These are phyloP conservation scores for Antrozous pallidus DNA, from an alignment of 2,797 vertebrate species.

Conservation along the genomic window DNA sequence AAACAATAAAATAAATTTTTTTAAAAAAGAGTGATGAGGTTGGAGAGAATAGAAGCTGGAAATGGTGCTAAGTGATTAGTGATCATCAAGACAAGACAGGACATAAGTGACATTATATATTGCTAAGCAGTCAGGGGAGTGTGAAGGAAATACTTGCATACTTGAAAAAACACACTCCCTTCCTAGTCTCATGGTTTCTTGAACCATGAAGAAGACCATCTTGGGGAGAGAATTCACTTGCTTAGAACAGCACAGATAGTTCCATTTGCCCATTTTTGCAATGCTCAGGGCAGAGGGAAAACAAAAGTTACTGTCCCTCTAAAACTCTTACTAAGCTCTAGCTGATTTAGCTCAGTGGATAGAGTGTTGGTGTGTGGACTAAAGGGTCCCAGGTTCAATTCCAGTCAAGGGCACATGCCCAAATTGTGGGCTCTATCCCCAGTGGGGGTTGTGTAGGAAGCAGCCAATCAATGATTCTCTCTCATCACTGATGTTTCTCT, in stretches of 20 bases:
- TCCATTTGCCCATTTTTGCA: background rate
- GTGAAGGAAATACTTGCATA: fast-evolving
- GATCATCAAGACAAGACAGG: background rate
- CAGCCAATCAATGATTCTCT: no score
- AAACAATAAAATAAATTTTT: no score
- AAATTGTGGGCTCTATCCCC: no score
- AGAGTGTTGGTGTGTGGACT: no score
- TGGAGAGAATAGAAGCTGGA: background rate
- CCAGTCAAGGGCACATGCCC: no score
- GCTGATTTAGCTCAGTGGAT: no score
- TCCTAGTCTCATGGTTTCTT: background rate
- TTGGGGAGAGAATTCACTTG: background rate
- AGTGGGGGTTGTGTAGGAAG: no score
- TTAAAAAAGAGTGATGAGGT: fast-evolving
- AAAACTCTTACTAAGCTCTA: background rate
- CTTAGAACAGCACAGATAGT: background rate
- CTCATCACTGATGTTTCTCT: no score
- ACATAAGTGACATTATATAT: background rate
- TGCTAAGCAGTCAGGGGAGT: no score
- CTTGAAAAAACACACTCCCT: background rate
- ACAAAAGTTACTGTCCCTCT: background rate
- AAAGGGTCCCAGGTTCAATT: no score
- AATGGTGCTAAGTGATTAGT: no score
- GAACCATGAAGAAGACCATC: fast-evolving
- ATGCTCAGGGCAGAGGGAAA: background rate